These are phyloP conservation scores for Hyperopisus bebe DNA, from an alignment of 2,113 vertebrate species.

Conservation along the genomic window DNA sequence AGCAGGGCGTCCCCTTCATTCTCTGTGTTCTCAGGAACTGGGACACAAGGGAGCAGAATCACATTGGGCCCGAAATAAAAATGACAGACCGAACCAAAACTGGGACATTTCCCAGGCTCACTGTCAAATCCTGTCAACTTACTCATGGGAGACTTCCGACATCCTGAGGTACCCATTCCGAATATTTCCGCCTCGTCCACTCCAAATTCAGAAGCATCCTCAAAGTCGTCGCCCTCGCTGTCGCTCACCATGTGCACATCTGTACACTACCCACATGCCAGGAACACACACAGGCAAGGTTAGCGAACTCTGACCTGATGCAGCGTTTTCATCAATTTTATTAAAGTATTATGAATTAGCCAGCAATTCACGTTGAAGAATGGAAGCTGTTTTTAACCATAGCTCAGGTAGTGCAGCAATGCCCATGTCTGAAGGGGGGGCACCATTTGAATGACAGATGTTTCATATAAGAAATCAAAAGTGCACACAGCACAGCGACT, in stretches of 20 bases:
- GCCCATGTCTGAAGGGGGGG: neutral
- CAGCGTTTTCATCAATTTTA: neutral
- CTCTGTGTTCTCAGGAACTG: slow-evolving; percentile 98
- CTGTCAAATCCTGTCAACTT: slow-evolving; percentile 42
- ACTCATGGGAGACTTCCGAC: slow-evolving; percentile 98
- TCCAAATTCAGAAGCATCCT: slow-evolving; percentile 95
- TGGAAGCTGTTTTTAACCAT: neutral
- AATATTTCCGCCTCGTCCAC: slow-evolving; percentile 98
- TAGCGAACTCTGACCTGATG: neutral
- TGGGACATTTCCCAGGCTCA: neutral
- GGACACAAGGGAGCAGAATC: neutral
- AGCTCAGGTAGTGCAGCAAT: neutral
- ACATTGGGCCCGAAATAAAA: neutral
- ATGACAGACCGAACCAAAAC: too few relatives aligned
- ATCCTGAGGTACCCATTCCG: slow-evolving; percentile 78
- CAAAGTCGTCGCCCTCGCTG: slow-evolving; percentile 96
- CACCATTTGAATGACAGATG: neutral
- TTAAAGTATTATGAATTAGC: neutral
- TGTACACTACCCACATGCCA: slow-evolving; percentile 66
- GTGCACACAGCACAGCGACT: neutral
- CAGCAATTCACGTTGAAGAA: neutral
- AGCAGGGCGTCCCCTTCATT: slow-evolving; percentile 98
- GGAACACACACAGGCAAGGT: neutral
- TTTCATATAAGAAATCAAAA: neutral
- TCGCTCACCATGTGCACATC: slow-evolving; percentile 99